These are phyloP conservation scores for Chrysoperla carnea DNA, from an alignment of 1,140 invertebrate species.

Conservation along the genomic window DNA sequence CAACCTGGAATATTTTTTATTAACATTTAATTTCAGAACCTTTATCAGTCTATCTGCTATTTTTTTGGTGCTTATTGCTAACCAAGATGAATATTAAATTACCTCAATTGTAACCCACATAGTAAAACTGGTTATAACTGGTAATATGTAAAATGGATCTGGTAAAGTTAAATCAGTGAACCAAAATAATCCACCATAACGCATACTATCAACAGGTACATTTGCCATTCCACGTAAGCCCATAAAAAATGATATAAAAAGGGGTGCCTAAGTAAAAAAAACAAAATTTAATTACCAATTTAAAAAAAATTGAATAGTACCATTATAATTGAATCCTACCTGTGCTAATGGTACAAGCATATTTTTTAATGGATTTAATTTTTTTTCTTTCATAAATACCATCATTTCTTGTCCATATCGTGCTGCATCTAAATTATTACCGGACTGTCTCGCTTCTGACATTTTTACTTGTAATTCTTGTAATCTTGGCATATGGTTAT, in stretches of 20 bases:
- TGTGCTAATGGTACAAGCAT: conserved; percentile 66
- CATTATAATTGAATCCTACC: conserved; percentile 24
- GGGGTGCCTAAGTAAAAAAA: conserved; percentile 42
- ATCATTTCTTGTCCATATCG: conserved; percentile 55
- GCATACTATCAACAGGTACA: conserved; percentile 73
- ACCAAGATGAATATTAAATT: conserved; percentile 9
- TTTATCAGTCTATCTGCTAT: no score
- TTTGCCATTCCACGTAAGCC: conserved; percentile 70
- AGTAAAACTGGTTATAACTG: conserved; percentile 66
- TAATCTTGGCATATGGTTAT: conserved; percentile 65
- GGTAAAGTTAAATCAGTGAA: conserved; percentile 77
- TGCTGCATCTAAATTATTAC: conserved; percentile 62
- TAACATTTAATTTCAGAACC: no score
- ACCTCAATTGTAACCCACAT: conserved; percentile 66
- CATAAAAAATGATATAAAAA: conserved; percentile 85
- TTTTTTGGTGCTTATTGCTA: no score
- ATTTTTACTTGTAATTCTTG: conserved; percentile 63
- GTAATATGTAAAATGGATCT: conserved; percentile 82
- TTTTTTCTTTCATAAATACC: conserved; percentile 62
- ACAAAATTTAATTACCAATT: conserved; percentile 2
- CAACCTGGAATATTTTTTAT: conserved; percentile 30
- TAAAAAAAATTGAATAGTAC: conserved; percentile 4
- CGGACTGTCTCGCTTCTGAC: conserved; percentile 59
- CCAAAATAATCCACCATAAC: conserved; percentile 80
- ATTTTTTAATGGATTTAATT: conserved; percentile 64